phyloP scores from a whole-genome alignment of 2,888 invertebrate species.

The Digitonthophagus gazella region DNA sequence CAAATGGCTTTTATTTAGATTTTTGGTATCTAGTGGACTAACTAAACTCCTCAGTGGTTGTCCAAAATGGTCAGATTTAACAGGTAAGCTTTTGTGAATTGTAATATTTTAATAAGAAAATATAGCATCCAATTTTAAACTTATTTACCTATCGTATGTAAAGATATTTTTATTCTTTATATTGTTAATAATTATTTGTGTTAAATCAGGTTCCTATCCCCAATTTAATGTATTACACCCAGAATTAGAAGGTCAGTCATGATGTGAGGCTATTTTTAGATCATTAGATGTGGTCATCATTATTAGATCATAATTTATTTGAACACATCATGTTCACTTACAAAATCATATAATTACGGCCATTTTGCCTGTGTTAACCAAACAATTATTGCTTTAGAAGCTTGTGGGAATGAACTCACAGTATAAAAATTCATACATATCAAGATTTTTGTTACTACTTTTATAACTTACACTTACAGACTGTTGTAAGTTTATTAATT shows the following conservation, averaged over 20 bases:
- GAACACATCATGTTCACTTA: no score
- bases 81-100: slow-evolving; percentile 59
- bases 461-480: background rate
- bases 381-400: background rate
- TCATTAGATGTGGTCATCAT: background rate
- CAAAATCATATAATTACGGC: background rate
- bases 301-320: no score
- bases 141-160: no score
- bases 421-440: background rate
- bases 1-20: slow-evolving; percentile 70
- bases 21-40: slow-evolving; percentile 69
- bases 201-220: slow-evolving; percentile 23
- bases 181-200: slow-evolving; percentile 1
- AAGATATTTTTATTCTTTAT: background rate
- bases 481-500: background rate
- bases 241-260: slow-evolving; percentile 29
- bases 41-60: slow-evolving; percentile 70
- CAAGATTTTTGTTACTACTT: slow-evolving; percentile 2
- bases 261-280: background rate
- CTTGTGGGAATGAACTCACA: background rate
- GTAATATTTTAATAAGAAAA: no score
- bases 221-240: slow-evolving; percentile 26
- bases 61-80: slow-evolving; percentile 75
- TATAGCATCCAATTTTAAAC: no score
- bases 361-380: no score